These are phyloP conservation scores for Xestia c-nigrum DNA, from an alignment of 2,888 invertebrate species.

Conservation along the genomic window DNA sequence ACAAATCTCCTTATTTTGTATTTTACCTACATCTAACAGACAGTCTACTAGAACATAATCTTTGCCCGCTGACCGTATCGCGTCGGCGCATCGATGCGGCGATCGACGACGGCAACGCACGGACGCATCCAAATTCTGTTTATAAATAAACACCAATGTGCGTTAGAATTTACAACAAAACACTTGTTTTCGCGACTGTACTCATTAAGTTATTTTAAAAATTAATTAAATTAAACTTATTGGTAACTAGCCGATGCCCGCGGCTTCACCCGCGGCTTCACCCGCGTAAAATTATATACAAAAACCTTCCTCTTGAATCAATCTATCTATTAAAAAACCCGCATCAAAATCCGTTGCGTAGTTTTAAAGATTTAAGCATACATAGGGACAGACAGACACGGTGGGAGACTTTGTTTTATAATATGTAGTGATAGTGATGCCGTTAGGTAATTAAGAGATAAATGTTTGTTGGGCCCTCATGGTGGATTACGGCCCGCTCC, in stretches of 20 bases:
- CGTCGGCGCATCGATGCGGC: slow-evolving; percentile 76
- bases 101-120: slow-evolving; percentile 68
- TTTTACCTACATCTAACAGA: slow-evolving; percentile 44
- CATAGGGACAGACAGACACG: too few species aligned
- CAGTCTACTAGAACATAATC: slow-evolving; percentile 60
- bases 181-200: slow-evolving; percentile 52
- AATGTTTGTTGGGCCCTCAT: not conserved
- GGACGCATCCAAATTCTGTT: slow-evolving; percentile 69
- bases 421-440: too few species aligned
- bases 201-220: slow-evolving; percentile 30
- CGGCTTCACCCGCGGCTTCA: too few species aligned
- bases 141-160: slow-evolving; percentile 76
- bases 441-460: not conserved
- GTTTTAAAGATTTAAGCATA: too few species aligned
- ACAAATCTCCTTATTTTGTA: not conserved
- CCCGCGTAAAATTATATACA: too few species aligned
- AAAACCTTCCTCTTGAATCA: too few species aligned
- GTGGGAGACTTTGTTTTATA: too few species aligned
- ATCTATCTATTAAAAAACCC: too few species aligned
- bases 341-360: too few species aligned
- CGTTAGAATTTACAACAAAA: slow-evolving; percentile 53
- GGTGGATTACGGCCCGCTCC: not conserved
- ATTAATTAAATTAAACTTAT: not conserved
- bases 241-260: too few species aligned
- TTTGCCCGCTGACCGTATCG: slow-evolving; percentile 72